phyloP scores from a whole-genome alignment of 2,888 invertebrate genomes.

The Nemotelus pantherinus region DNA sequence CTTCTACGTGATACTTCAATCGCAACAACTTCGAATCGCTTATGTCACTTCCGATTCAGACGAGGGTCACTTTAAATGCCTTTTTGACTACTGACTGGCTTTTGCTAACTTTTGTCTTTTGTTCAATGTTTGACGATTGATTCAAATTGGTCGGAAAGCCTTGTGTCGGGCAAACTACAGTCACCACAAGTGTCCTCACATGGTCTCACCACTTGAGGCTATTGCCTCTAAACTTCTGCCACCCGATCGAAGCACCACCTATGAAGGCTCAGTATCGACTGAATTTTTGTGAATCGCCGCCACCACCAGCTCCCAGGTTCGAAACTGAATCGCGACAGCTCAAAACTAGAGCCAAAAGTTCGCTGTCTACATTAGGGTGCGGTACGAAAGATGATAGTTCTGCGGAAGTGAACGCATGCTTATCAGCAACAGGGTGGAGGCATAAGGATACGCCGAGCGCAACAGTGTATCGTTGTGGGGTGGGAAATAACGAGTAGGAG shows the following conservation, averaged over 20 bases:
- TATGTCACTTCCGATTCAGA: conserved; percentile 1
- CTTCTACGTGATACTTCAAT: background rate
- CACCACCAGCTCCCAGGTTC: conserved; percentile 18
- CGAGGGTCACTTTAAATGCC: background rate
- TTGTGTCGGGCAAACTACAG: conserved; percentile 10
- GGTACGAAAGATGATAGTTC: conserved; percentile 37
- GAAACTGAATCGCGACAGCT: conserved; percentile 32
- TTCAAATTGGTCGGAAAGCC: background rate
- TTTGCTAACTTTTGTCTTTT: background rate
- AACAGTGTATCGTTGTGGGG: background rate
- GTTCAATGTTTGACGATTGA: background rate
- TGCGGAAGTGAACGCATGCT: conserved; percentile 42
- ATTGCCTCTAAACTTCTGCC: conserved; percentile 32
- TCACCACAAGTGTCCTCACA: conserved; percentile 35
- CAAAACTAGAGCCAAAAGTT: conserved; percentile 35
- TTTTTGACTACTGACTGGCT: conserved; percentile 15
- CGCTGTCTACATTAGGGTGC: conserved; percentile 41
- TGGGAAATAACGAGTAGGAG: background rate
- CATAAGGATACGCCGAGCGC: background rate
- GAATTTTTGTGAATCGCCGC: conserved; percentile 28
- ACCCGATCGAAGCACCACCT: conserved; percentile 42
- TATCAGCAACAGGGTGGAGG: conserved; percentile 45
- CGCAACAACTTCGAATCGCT: background rate
- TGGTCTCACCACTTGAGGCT: conserved; percentile 27
- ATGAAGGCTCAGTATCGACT: conserved; percentile 37